Evolutionary conservation across 1,140 invertebrate species (phyloP).

Genomic region (Trichonephila inaurata): DNA sequence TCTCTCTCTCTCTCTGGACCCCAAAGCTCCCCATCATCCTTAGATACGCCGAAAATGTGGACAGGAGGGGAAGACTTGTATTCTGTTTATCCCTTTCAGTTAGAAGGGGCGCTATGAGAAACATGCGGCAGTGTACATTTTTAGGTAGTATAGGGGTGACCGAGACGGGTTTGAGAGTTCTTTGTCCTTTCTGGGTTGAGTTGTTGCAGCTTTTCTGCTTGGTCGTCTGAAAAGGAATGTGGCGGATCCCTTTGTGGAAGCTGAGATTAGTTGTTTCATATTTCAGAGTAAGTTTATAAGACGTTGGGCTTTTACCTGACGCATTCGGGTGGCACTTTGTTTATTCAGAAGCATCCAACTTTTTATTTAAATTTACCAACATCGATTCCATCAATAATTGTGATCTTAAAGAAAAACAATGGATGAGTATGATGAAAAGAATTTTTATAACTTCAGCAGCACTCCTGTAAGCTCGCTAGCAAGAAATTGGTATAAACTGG

Average conservation of each 20-base stretch:
- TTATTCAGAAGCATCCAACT: no score
- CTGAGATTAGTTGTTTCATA: neutral
- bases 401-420: no score
- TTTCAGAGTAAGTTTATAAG: no score
- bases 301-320: no score
- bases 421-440: no score
- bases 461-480: no score
- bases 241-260: neutral
- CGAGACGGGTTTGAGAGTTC: neutral
- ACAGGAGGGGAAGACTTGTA: neutral
- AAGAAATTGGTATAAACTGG: no score
- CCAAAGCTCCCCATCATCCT: neutral
- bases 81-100: neutral
- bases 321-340: no score
- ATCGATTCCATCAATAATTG: no score
- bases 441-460: no score
- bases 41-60: no score
- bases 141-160: neutral
- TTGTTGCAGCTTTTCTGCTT: neutral
- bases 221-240: neutral
- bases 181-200: neutral
- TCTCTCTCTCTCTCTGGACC: conserved; percentile 1
- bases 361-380: no score
- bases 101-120: neutral
- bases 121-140: neutral